Evolutionary conservation across 2,888 invertebrate genomes (phyloP), one percentile per base, ranked within the genome.

Genomic region (Acrocera orbiculus): DNA sequence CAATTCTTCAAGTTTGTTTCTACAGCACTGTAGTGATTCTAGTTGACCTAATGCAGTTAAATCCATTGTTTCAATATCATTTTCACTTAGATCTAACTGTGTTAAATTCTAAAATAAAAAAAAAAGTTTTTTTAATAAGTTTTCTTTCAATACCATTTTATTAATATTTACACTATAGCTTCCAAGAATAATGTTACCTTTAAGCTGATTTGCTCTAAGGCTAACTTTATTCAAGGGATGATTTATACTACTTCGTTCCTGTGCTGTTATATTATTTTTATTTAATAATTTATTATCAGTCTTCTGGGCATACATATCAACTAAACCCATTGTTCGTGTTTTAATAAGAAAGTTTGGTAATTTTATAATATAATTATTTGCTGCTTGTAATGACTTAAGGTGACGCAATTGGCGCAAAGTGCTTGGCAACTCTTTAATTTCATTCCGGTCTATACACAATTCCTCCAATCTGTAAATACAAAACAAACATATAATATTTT

Each of bases 101-200:
- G 78, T 80, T 43, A 85, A 59, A 54, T 79, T 80, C 83, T 83
- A 64, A 16, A 67, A 32, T 30, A 31, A 35, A 32, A 37, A 29
- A 30, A 41, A 27, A 16, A 27, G 10, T 22, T 19, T 2, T 17
- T 5, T 4, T 10, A 8, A 27, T 5, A 8, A 16, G 5, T 16
- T 15, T 2, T 8, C 8, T 16, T 10, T 27, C 9, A 9, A 27
- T 27, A 13, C 3, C 9, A 19, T 7, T 9, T 22, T 22, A 22
- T 10, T 2, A 3, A 4, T 16, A 15, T 10, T 68, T 65, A 82
- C 83, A 55, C 80, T 81, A 58, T 83, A 83, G 56, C 82, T 83
- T 35, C 81, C 83, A 32, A 85, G 69, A 44, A 83, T 76, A 41
- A 85, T 83, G 60, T 76, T 81, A 36, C 83, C 83, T 56, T 82